Evolutionary conservation across 2,113 vertebrate species (phyloP).

Genomic region (cat (Felis catus)): F.catus_Fca126_mat1.0 CM031417.1:80013501-80014000

Average conservation of each 20-base stretch:
- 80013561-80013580: not conserved
- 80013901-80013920: not conserved
- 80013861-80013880: not conserved
- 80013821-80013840: not conserved
- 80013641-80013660: not conserved
- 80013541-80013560: not conserved
- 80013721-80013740: not conserved
- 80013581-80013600: not conserved
- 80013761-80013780: not conserved
- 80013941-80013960: slow-evolving; percentile 46
- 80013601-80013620: not conserved
- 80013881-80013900: not conserved
- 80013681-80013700: not conserved
- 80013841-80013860: slow-evolving; percentile 20
- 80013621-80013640: not conserved
- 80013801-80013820: not conserved
- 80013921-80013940: not conserved
- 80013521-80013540: not conserved
- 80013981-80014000: not conserved
- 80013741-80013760: not conserved
- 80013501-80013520: not conserved
- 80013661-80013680: not conserved
- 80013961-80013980: slow-evolving; percentile 1
- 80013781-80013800: not conserved
- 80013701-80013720: not conserved